Evolutionary conservation across 2,888 invertebrate species (phyloP).

Genomic region (Corbicula japonica): DNA sequence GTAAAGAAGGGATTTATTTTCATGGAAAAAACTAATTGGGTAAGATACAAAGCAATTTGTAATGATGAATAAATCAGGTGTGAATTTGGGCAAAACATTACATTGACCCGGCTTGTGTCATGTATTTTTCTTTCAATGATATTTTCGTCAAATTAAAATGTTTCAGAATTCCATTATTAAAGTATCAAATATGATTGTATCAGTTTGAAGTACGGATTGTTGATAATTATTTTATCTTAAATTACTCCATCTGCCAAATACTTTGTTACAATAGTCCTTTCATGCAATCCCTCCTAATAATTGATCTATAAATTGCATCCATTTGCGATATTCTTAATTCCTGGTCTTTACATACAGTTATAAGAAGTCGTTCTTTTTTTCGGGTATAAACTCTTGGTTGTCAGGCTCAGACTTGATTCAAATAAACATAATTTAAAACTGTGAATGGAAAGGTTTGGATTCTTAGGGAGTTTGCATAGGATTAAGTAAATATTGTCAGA

Average conservation of each 20-base stretch:
- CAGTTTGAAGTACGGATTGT: slow-evolving; percentile 12
- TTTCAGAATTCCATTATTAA: slow-evolving; percentile 30
- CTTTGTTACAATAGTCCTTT: slow-evolving; percentile 9
- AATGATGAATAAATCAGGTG: slow-evolving; percentile 30
- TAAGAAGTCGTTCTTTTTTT: slow-evolving; percentile 14
- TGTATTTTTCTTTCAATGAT: slow-evolving; percentile 15
- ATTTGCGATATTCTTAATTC: slow-evolving; percentile 28
- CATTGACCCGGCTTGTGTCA: slow-evolving; percentile 4
- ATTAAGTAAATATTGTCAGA: slow-evolving; percentile 44
- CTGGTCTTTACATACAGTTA: slow-evolving; percentile 25
- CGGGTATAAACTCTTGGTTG: too few species aligned
- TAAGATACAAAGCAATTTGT: slow-evolving; percentile 2
- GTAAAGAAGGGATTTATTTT: slow-evolving; percentile 34
- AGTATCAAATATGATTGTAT: slow-evolving; percentile 24
- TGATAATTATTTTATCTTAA: slow-evolving; percentile 4
- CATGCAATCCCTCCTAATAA: slow-evolving; percentile 36
- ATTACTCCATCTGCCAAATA: slow-evolving; percentile 20
- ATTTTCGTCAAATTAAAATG: slow-evolving; percentile 29
- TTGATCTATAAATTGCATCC: slow-evolving; percentile 51
- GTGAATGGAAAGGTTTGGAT: slow-evolving; percentile 46
- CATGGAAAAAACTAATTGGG: slow-evolving; percentile 31
- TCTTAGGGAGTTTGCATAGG: slow-evolving; percentile 51
- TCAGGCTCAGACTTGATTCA: slow-evolving; percentile 26
- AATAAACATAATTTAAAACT: slow-evolving; percentile 47
- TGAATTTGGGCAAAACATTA: slow-evolving; percentile 29